Base-by-base conservation (phyloP, 2,113 vertebrate species). In the Callopanchax toddi region DNA sequence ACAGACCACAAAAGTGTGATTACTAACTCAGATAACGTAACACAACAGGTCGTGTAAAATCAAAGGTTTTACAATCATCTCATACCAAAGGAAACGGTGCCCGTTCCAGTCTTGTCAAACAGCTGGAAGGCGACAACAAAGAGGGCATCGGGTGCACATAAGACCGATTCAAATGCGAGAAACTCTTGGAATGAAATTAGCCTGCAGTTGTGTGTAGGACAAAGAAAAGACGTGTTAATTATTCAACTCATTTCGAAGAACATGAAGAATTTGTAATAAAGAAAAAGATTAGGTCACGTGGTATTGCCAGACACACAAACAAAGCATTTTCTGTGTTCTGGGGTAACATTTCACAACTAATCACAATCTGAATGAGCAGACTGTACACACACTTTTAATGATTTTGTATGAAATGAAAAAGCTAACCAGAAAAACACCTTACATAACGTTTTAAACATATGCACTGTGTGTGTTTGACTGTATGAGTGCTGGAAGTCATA, bases 111-210 rank as follows among this genome's bases (percentile, higher is more conserved):
- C 92, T 96, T 99, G 93, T 98, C 97, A 90, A 99, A 99, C 66
- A 99, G 92, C 54, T 98, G 97, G 90, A 96, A 99, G 91, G 96
- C 96, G 78, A 98, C 97, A 63, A 98, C 92, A 90, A 97, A 99
- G 91, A 99, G 94, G 62, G 96, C 93, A 88, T 99, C 97, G 23
- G 97, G 97, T 49, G 95, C 94, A 91, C 97, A 99, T 76, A 99
- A 89, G 86, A 97, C 94, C 1, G 97, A 99, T 72, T 99, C 96
- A 92, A 99, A 99, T 6, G 97, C 97, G 89, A 98, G 90, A 91
- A 99, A 98, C 91, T 99, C 97, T 93, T 97, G 97, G 92, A 94
- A 99, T 44, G 96, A 99, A 91, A 98, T 99, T 89, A 98, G 89
- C 88, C 97, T 99, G 82, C 36, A 51, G 22, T 18, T 22, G 48